Evolutionary conservation across 2,888 invertebrate genomes (phyloP), one percentile per base, ranked within the genome.

Genomic region (Periphyllus acericola): DNA sequence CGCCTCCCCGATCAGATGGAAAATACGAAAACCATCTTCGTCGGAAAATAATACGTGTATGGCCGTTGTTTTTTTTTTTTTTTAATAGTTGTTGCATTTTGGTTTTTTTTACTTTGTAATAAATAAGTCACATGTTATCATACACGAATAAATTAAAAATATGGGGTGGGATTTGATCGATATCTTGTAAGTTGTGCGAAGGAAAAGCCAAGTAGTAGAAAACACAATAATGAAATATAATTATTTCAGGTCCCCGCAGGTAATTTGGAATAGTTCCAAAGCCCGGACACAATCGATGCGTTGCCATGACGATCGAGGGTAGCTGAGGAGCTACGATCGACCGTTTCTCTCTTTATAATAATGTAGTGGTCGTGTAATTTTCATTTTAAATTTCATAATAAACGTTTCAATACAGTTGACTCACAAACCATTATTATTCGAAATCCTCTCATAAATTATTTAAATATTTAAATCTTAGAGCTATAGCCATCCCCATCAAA

Each of bases 241-340:
- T 86, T 72, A 86, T 86, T 86, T 55, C 79, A 72, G 72, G 71
- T 78, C 34, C 14, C 79, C 29, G 71, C 86, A 80, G 86, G 86
- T 80, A 86, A 86, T 80, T 79, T 60, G 55, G 71, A 86, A 55
- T 55, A 71, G 83, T 89, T 88, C 76, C 89, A 71, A 82, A 83
- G 74, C 89, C 87, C 88, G 89, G 84, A 78, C 90, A 86, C 85
- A 90, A 90, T 90, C 90, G 90, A 90, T 90, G 89, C 87, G 90
- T 90, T 89, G 88, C 90, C 89, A 90, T 90, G 90, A 89, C 55
- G 83, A 90, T 87, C 74, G 81, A 74, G 81, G 87, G 87, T 87
- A 36, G 74, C 55, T 46, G 87, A 74, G 79, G 29, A 80, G 80
- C n/a, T 55, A n/a, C 87, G 40, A 87, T 87, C 87, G 87, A 87